Base-by-base conservation (phyloP, 2,113 vertebrate species). In the Vulpes lagopus region DNA sequence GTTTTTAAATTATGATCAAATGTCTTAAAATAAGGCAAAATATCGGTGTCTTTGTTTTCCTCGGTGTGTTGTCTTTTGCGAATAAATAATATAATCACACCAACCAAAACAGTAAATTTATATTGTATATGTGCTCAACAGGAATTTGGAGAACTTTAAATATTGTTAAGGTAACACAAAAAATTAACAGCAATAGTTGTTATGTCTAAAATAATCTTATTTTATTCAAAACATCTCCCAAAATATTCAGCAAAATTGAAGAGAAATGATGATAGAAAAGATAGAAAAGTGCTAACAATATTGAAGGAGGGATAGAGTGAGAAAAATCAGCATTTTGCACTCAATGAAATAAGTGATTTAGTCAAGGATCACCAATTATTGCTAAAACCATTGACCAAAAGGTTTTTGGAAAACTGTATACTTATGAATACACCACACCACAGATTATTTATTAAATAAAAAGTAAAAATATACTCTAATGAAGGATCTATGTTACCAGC, bases 201-300 rank as follows among this genome's bases (percentile, higher is more conserved):
- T 76, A 38, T 74, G 6, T 65, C n/a, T 94, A 84, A 87, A 82
- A 92, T 53, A 60, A 84, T 38, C 16, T 59, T 62, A 65, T 43
- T 93, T 65, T 59, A 67, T 43, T 93, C 82, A 94, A 88, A 81
- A 32, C 11, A 69, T 22, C 19, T 95, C n/a, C 23, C n/a, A 74
- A 81, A 89, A 35, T 43, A 78, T 30, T 81, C 16, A 69, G 12
- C 14, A 89, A 7, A 7, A 62, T 88, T 80, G 74, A 91, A 89
- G 19, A 11, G 71, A 62, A 85, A 67, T 35, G 15, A 7, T 81
- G 4, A 30, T 16, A 73, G 49, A 62, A 64, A 84, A 91, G 20
- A 64, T 92, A 35, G 89, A 81, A 64, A 55, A 1, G 1, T 74
- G 35, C 59, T 91, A 83, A 32, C 38, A 74, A 35, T 73, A 32